Evolutionary conservation across 2,888 invertebrate species (phyloP).

Genomic region (Agrochola macilenta): DNA sequence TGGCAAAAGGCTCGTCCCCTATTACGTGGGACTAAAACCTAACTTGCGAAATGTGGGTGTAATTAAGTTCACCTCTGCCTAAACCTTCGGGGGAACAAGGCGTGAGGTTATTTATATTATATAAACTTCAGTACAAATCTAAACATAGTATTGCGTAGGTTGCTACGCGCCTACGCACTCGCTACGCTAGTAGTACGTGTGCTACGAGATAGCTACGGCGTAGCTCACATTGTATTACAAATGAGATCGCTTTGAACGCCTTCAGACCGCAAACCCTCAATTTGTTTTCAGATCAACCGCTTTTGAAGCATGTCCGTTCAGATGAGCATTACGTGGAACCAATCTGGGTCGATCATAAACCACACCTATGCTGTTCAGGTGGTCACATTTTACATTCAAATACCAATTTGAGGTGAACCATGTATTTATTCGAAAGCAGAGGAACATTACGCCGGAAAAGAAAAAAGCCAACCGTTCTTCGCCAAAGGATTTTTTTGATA

Average conservation of each 20-base stretch:
- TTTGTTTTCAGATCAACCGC: conserved; percentile 13
- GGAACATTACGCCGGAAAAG: neutral
- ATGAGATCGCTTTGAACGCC: neutral
- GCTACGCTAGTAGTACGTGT: conserved; percentile 16
- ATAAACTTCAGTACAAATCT: neutral
- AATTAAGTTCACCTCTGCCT: too few relatives aligned
- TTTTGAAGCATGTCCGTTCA: conserved; percentile 18
- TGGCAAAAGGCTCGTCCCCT: too few relatives aligned
- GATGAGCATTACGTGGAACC: neutral
- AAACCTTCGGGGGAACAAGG: neutral
- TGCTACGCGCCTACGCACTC: conserved; percentile 10
- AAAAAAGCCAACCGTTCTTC: neutral
- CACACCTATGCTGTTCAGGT: neutral
- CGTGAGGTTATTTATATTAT: neutral
- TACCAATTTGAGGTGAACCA: neutral
- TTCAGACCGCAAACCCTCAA: conserved; percentile 6
- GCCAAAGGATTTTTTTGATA: neutral
- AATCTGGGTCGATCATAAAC: neutral
- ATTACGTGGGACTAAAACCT: too few relatives aligned
- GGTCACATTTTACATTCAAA: neutral
- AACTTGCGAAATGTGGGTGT: too few relatives aligned
- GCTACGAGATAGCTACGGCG: conserved; percentile 34
- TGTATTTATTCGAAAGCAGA: neutral
- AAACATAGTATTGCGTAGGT: neutral
- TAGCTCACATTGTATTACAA: conserved; percentile 27